Conservation (phyloP, 2,797 vertebrate genomes). For the Sebastes cheni region DNA sequence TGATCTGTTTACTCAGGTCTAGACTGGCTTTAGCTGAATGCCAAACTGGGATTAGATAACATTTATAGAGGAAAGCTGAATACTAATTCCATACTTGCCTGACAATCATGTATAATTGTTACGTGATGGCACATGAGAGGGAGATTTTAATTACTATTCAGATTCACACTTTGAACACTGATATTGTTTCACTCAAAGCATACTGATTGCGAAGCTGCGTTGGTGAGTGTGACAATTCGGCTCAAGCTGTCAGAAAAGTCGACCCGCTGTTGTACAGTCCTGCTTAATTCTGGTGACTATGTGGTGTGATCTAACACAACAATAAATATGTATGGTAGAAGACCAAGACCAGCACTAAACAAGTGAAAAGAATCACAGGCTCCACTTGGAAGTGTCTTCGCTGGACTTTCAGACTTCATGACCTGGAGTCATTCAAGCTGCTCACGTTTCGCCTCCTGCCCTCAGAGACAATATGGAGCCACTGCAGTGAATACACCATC, state of each 20-base stretch:
- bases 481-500: background rate
- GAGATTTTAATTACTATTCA: conserved; percentile 20
- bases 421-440: background rate
- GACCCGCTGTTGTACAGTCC: conserved; percentile 5
- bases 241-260: conserved; percentile 15
- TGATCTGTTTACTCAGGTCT: conserved; percentile 4
- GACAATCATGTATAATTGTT: conserved; percentile 13
- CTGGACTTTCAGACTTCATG: background rate
- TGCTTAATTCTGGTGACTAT: background rate
- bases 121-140: background rate
- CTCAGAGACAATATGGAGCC: conserved; percentile 28
- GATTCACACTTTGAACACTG: background rate
- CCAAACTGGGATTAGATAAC: conserved; percentile 18
- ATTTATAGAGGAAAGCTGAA: conserved; percentile 12
- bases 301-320: background rate
- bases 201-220: conserved; percentile 10
- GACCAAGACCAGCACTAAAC: background rate
- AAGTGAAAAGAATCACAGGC: background rate
- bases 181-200: conserved; percentile 39
- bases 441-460: conserved; percentile 15
- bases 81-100: conserved; percentile 25
- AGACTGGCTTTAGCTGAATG: conserved; percentile 26
- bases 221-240: conserved; percentile 12
- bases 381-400: background rate
- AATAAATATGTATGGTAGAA: background rate